Evolutionary conservation across 2,888 invertebrate genomes (phyloP), one percentile per base, ranked within the genome.

Genomic region (Gastrophysa polygoni): DNA sequence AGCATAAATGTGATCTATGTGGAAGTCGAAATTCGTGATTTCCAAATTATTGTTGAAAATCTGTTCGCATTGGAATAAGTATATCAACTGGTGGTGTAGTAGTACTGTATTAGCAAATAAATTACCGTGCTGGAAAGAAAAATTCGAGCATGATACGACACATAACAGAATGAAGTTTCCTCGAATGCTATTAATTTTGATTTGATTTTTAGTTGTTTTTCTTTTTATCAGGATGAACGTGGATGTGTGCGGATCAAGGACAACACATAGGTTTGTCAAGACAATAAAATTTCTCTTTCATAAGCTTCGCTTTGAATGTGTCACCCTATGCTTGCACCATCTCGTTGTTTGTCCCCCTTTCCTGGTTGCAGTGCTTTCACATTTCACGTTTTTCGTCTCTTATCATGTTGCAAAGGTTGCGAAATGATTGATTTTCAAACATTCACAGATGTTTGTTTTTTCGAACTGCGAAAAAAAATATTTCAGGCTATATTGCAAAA

Each of bases 211-310:
- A 59, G 61, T 63, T 59, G 56, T 61, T 67, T 67, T 67, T 62
- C 69, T 67, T 69, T 69, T 69, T 65, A 57, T 68, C 76, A 87
- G 87, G 86, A 85, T 86, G 85, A 87, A 87, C 83, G 84, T 87
- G 85, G 87, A 87, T 83, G 84, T 85, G 82, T 86, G 85, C 85
- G 86, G 85, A 83, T 84, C 87, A 83, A 86, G 87, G 86, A 87
- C 85, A 83, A 84, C 86, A 80, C 87, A 87, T 87, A 88, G 88
- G 87, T 88, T 87, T 87, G 87, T 87, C 77, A 70, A 47, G 59
- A 59, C 57, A 54, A 61, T 61, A 43, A 59, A 28, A 52, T 38
- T 63, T 55, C 56, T 56, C 56, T 51, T 63, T 73, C 67, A 73
- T 75, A 68, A 68, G 75, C 74, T 78, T 75, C 69, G 78, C 78